phyloP scores from a whole-genome alignment of 2,113 vertebrate species.

The Nicator chloris region DNA sequence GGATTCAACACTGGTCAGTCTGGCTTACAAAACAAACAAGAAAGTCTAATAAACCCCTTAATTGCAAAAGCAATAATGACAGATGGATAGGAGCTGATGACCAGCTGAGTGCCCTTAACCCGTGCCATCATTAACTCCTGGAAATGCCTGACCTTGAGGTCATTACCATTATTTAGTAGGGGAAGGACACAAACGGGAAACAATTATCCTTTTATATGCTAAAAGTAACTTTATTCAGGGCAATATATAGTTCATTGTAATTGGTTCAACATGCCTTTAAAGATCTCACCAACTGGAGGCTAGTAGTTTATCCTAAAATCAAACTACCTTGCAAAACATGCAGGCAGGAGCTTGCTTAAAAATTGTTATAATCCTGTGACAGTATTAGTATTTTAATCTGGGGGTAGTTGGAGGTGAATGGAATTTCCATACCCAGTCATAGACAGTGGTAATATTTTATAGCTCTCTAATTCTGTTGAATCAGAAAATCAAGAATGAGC shows the following conservation, averaged over 20 bases:
- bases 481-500: not conserved
- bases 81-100: conserved; percentile 63
- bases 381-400: not conserved
- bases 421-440: not conserved
- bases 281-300: not conserved
- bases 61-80: conserved; percentile 65
- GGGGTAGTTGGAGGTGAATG: not conserved
- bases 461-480: not conserved
- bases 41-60: conserved; percentile 48
- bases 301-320: conserved; percentile 11
- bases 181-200: conserved; percentile 52
- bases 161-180: conserved; percentile 59
- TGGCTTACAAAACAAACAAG: conserved; percentile 41
- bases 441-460: not conserved
- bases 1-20: not conserved
- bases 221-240: conserved; percentile 58
- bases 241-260: conserved; percentile 52
- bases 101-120: conserved; percentile 69
- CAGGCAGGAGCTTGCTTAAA: not conserved
- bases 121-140: conserved; percentile 56
- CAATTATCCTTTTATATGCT: conserved; percentile 66
- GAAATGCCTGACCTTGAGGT: conserved; percentile 61
- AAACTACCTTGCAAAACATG: not conserved
- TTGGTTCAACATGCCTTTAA: conserved; percentile 53
- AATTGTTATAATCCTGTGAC: not conserved